Percentiles rank a stretch among this genome's conserved stretches.
Conservation (phyloP, 53 echinoderm and acorn worm genomes). For the Pentamera pediparva region DNA sequence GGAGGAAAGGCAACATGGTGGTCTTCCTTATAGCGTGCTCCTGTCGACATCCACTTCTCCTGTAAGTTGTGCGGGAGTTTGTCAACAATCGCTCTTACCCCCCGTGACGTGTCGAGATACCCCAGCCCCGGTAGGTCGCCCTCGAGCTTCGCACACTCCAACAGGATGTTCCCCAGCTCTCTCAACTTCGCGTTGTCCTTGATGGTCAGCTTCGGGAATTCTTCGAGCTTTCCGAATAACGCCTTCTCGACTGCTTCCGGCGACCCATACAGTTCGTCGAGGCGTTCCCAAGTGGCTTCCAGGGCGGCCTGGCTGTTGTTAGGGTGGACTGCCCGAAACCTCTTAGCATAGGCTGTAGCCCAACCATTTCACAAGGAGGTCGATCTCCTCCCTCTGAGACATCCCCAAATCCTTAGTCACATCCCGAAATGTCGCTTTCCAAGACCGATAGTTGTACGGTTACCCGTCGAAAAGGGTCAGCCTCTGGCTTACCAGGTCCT, state of each 20-base stretch:
- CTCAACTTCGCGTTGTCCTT: constrained; percentile 38
- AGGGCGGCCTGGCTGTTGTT: not conserved
- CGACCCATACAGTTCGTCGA: constrained; percentile 36
- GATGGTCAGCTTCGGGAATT: constrained; percentile 28
- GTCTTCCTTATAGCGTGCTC: constrained; percentile 30
- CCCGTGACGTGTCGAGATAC: constrained; percentile 40
- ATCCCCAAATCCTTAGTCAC: constrained; percentile 17
- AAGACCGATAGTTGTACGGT: constrained; percentile 31
- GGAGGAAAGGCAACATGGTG: constrained; percentile 36
- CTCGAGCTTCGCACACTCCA: constrained; percentile 34
- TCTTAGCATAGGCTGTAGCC: no score
- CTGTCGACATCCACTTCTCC: constrained; percentile 44
- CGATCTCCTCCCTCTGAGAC: constrained; percentile 30
- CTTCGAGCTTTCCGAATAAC: constrained; percentile 16
- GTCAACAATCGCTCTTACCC: constrained; percentile 28
- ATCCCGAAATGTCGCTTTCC: constrained; percentile 26
- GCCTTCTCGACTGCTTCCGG: constrained; percentile 35
- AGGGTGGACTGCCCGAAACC: not conserved
- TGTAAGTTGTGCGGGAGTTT: constrained; percentile 42
- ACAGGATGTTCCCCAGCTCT: constrained; percentile 35
- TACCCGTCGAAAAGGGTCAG: constrained; percentile 25
- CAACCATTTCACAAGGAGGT: constrained; percentile 37
- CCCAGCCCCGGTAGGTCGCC: constrained; percentile 34
- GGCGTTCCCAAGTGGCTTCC: constrained; percentile 29
- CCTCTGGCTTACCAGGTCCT: constrained; percentile 7